phyloP scores from a whole-genome alignment of 1,140 invertebrate species.

The Anthonomus grandis region DNA sequence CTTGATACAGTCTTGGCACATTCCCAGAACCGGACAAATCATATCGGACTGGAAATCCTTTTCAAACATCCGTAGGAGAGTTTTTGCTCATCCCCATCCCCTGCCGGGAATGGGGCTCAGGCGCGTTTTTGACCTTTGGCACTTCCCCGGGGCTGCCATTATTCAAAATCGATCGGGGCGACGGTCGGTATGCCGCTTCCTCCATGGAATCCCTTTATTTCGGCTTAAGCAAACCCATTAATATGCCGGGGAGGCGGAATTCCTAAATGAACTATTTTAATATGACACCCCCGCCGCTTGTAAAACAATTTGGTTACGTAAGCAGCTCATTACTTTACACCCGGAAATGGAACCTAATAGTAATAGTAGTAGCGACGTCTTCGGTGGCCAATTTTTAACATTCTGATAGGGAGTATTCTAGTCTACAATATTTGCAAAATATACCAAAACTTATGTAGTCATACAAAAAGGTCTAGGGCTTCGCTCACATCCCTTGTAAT shows the following conservation, averaged over 20 bases:
- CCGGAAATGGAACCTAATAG: too few species aligned
- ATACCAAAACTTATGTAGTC: not conserved
- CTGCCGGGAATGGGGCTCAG: conserved; percentile 3
- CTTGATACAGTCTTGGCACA: too few species aligned
- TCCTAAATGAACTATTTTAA: conserved; percentile 17
- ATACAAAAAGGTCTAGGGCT: too few species aligned
- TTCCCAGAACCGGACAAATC: too few species aligned
- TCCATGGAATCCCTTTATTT: conserved; percentile 15
- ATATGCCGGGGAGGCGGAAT: conserved; percentile 13
- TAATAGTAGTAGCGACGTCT: too few species aligned
- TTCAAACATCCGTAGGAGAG: too few species aligned
- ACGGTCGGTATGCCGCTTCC: conserved; percentile 16
- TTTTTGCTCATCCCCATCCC: too few species aligned
- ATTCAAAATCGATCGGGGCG: conserved; percentile 15
- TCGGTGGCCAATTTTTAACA: not conserved
- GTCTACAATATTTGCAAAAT: not conserved
- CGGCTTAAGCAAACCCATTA: conserved; percentile 20
- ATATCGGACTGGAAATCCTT: too few species aligned
- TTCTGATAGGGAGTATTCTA: not conserved
- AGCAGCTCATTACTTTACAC: not conserved
- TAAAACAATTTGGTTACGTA: not conserved
- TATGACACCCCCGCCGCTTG: conserved; percentile 5
- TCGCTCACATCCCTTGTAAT: too few species aligned
- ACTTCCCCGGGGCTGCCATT: conserved; percentile 12
- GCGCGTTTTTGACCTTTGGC: conserved; percentile 19